A percentile compares a stretch with the other conserved stretches of the same genome.
phyloP scores from a whole-genome alignment of 2,113 vertebrate species.

The Pachyramphus minor region DNA sequence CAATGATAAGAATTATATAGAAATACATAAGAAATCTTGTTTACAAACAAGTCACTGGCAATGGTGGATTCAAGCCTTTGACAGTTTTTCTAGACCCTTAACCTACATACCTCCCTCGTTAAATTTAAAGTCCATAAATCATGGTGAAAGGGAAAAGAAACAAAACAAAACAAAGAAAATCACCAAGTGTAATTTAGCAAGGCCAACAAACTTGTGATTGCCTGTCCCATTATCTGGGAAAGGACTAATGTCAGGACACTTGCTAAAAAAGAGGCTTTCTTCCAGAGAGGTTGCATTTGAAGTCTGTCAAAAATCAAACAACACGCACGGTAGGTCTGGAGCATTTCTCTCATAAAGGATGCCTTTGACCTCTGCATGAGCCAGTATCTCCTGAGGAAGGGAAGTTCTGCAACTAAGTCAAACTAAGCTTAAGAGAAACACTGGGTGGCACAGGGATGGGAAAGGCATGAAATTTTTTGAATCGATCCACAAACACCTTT shows the following conservation, averaged over 20 bases:
- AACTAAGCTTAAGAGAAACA: background rate
- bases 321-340: fast-evolving
- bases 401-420: background rate
- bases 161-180: background rate
- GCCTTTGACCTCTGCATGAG: conserved; percentile 7
- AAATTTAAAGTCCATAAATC: background rate
- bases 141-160: background rate
- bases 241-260: background rate
- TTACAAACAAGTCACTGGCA: background rate
- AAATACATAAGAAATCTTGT: background rate
- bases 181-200: background rate
- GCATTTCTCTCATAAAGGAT: background rate
- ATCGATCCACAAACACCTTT: background rate
- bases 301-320: background rate
- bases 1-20: background rate
- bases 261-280: background rate
- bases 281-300: background rate
- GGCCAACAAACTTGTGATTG: background rate
- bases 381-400: background rate
- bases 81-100: background rate
- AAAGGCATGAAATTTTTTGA: background rate
- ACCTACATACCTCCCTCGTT: fast-evolving
- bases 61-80: background rate
- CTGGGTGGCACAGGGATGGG: background rate
- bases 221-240: background rate